Base-by-base conservation (phyloP, 2,888 invertebrate genomes). In the Acrocera orbiculus region DNA sequence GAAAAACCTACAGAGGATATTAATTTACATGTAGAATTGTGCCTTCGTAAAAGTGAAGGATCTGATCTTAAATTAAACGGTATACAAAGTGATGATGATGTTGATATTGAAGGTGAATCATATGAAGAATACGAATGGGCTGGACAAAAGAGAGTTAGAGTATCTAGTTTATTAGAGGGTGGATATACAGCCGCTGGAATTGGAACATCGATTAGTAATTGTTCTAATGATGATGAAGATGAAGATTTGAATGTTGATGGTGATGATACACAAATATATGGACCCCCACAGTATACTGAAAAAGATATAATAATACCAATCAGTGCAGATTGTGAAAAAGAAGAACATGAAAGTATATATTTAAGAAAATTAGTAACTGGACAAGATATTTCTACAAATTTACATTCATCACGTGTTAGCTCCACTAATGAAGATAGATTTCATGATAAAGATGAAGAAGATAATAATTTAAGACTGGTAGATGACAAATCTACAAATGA, bases 51-150 rank as follows among this genome's bases (percentile, higher is more conserved):
- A 61, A 59, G 62, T 53, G 58, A 58, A 41, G 43, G 46, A n/a
- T 53, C 54, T n/a, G 53, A 49, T 19, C 27, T 24, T 9, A 4
- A 4, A 10, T 10, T 9, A 10, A 15, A 14, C 8, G 9, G 15
- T 14, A n/a, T n/a, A 16, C 29, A 27, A 4, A 48, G 47, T 11
- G 68, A 70, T 39, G 75, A 75, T 41, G 54, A 52, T 14, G 68
- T 69, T 32, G 86, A 85, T 57, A 81, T 81, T 2, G 81, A 80
- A 63, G 58, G 61, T 14, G 68, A 66, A 38, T 66, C 61, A 30
- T 76, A 67, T 51, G 80, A 87, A 44, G 87, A 87, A 52, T 92
- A 90, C 57, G 80, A 82, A 51, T 90, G 90, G 90, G 85, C 87
- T 17, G 87, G 87, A 1, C 80, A 89, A 55, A 79, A 81, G 50